A percentile compares a stretch with the other conserved stretches of the same genome.
Evolutionary conservation across 2,113 vertebrate species (phyloP).

Genomic region (Collichthys lucidus): DNA sequence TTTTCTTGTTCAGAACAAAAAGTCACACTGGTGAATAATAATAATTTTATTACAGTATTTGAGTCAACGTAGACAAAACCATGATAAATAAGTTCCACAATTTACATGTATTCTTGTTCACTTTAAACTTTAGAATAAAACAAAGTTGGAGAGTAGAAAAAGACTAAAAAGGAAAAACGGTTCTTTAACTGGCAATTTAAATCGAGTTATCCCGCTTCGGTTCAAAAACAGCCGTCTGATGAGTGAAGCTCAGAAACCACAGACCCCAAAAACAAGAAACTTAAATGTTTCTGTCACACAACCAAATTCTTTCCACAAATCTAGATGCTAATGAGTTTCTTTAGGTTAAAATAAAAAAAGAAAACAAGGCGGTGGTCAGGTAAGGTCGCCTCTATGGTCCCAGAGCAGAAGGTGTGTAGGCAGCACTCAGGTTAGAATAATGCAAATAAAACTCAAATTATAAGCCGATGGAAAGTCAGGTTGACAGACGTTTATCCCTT

Average conservation of each 20-base stretch:
- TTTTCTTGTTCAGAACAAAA: neutral
- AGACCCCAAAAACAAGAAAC: conserved; percentile 24
- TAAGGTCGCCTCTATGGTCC: conserved; percentile 38
- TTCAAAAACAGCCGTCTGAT: too few species aligned
- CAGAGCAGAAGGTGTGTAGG: conserved; percentile 31
- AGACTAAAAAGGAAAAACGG: conserved; percentile 16
- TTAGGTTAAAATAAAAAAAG: neutral
- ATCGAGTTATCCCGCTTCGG: neutral
- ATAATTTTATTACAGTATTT: conserved; percentile 76
- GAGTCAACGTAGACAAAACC: conserved; percentile 49
- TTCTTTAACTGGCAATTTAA: conserved; percentile 22
- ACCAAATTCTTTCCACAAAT: conserved; percentile 7
- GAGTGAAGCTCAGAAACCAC: too few species aligned
- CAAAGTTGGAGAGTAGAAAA: conserved; percentile 39
- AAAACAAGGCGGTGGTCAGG: conserved; percentile 22
- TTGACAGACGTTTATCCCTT: conserved; percentile 6
- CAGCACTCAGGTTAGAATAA: conserved; percentile 7
- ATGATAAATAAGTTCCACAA: conserved; percentile 74
- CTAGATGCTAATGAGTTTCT: neutral
- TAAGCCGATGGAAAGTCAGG: conserved; percentile 19
- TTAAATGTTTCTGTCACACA: neutral
- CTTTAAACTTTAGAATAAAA: conserved; percentile 53
- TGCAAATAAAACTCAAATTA: conserved; percentile 1
- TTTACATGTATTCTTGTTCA: conserved; percentile 52
- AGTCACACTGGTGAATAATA: too few species aligned